Base-by-base conservation (phyloP, 1,140 invertebrate genomes). In the Drosophila aff. region DNA sequence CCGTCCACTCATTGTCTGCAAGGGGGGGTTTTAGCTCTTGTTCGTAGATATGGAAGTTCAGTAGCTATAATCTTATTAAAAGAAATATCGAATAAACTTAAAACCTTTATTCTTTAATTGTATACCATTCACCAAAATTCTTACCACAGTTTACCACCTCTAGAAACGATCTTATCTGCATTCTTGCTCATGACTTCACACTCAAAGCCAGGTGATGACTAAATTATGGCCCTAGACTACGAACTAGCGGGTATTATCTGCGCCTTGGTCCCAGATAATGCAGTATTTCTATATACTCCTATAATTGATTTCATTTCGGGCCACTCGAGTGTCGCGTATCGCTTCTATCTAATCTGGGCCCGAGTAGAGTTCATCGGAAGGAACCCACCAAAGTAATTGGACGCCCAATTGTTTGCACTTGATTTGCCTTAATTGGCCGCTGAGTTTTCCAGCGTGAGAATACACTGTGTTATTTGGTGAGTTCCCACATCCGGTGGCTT, bases 201-300 rank as follows among this genome's bases (percentile, higher is more conserved):
- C 31, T 38, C n/a, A 23, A 66, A 69, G 10, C 21, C 33, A 44
- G 47, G 33, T 44, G 67, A 69, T 69, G 67, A 69, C 67, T 69
- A 68, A 69, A 69, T 69, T 53, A 69, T 55, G 64, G 64, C 28
- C 21, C 63, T 44, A 53, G 62, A 63, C 41, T 67, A n/a, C 18
- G 57, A 62, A 62, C 21, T 46, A 43, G 38, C 8, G 3, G 26
- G 13, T 53, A 47, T 69, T 69, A 69, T 69, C 67, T 53, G 13
- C n/a, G 15, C 21, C 31, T 28, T 18, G 47, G 36, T 16, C 28
- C 16, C 28, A 55, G 64, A 69, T 69, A 69, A 43, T 69, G 38
- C 40, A 21, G 13, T 44, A 53, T 53, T 67, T 68, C 21, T 69
- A 44, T 68, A 53, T 44, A 53, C 33, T 67, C 33, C 16, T 28